These are phyloP conservation scores for Nixonia krombeini DNA, from an alignment of 1,140 invertebrate species.

Conservation along the genomic window DNA sequence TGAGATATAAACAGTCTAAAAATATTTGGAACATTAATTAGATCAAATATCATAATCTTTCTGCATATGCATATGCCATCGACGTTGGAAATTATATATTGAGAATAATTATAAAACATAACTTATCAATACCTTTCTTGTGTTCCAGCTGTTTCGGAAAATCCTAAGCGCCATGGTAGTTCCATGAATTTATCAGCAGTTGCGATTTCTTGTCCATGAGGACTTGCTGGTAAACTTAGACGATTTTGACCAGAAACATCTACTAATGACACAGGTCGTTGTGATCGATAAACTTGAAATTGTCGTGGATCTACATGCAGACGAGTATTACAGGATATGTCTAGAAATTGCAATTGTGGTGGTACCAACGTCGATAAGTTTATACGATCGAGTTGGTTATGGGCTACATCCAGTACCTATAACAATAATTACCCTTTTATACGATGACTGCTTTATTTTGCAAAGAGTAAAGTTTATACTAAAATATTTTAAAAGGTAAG, in stretches of 20 bases:
- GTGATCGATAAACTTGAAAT: constrained; percentile 82
- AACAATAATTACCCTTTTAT: constrained; percentile 11
- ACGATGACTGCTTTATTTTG: too few species aligned
- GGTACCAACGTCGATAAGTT: constrained; percentile 83
- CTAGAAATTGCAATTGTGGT: constrained; percentile 85
- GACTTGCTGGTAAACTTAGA: constrained; percentile 75
- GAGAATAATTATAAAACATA: too few species aligned
- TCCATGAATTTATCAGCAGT: constrained; percentile 73
- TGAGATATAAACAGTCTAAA: constrained; percentile 80
- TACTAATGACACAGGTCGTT: constrained; percentile 84
- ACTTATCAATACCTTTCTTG: constrained; percentile 75
- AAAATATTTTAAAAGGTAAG: too few species aligned
- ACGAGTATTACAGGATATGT: constrained; percentile 86
- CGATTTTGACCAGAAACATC: constrained; percentile 86
- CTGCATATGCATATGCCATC: too few species aligned
- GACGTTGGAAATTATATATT: too few species aligned
- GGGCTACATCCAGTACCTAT: constrained; percentile 84
- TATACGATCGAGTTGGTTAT: constrained; percentile 85
- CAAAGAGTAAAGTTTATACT: too few species aligned
- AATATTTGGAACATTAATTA: constrained; percentile 2
- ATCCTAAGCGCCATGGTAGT: constrained; percentile 84
- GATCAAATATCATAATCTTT: not conserved
- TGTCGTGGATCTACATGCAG: constrained; percentile 86
- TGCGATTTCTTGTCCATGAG: constrained; percentile 75
- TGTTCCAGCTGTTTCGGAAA: constrained; percentile 86